These are phyloP conservation scores for Himalopsyche tibetana DNA, from an alignment of 2,888 invertebrate species.

Conservation along the genomic window DNA sequence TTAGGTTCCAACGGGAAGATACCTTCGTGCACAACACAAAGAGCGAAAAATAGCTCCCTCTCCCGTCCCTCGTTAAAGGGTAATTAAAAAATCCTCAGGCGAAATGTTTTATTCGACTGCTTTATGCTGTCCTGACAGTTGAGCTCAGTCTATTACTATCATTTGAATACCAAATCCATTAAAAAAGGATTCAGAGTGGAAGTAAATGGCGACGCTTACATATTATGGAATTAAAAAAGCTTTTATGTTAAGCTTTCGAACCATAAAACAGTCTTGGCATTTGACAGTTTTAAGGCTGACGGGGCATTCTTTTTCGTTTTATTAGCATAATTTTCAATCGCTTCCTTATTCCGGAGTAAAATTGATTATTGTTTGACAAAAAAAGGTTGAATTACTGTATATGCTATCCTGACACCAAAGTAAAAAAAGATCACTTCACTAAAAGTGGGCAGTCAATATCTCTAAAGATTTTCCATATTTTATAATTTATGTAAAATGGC, in stretches of 20 bases:
- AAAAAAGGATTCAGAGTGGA: conserved; percentile 37
- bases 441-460: too few relatives aligned
- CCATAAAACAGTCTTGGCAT: conserved; percentile 41
- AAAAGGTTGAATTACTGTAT: too few relatives aligned
- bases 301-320: conserved; percentile 13
- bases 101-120: conserved; percentile 42
- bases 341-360: not conserved
- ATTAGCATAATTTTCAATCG: conserved; percentile 24
- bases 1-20: conserved; percentile 23
- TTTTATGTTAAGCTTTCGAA: conserved; percentile 32
- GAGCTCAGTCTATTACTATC: conserved; percentile 43
- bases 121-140: conserved; percentile 38
- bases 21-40: conserved; percentile 1
- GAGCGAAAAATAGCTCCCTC: conserved; percentile 29
- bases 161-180: conserved; percentile 43
- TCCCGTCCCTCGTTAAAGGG: conserved; percentile 15
- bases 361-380: not conserved
- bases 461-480: too few relatives aligned
- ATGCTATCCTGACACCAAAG: too few relatives aligned
- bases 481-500: too few relatives aligned
- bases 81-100: conserved; percentile 42
- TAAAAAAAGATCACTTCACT: too few relatives aligned
- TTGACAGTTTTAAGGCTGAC: conserved; percentile 40
- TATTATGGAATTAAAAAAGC: conserved; percentile 43
- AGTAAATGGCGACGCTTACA: conserved; percentile 42